Evolutionary conservation across 2,113 vertebrate species (phyloP).

Genomic region (Lipophrys pholis): DNA sequence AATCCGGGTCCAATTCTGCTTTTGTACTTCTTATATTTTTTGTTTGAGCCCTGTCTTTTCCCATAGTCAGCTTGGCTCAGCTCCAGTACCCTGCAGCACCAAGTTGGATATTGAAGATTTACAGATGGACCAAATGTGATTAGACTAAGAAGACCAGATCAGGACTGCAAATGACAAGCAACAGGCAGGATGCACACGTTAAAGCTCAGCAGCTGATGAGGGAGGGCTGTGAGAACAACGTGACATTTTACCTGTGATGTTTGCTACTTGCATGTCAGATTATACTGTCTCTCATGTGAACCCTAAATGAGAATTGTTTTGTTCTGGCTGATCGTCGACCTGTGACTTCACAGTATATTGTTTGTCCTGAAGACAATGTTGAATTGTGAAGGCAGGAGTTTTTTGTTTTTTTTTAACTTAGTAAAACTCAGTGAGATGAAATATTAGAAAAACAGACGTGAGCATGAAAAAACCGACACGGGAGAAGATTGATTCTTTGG

Average conservation of each 20-base stretch:
- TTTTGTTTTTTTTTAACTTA: not conserved
- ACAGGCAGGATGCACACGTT: no score
- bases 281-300: not conserved
- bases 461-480: not conserved
- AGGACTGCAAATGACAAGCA: no score
- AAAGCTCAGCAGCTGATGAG: no score
- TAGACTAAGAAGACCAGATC: no score
- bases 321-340: constrained; percentile 63
- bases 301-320: not conserved
- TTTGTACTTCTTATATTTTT: no score
- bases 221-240: no score
- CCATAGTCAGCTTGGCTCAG: no score
- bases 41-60: no score
- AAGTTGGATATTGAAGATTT: no score
- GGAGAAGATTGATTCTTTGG: not conserved
- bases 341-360: constrained; percentile 88
- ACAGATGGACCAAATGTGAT: no score
- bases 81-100: no score
- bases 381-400: constrained; percentile 74
- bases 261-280: not conserved
- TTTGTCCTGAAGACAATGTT: constrained; percentile 84
- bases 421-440: not conserved
- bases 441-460: not conserved
- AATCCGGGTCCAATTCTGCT: no score
- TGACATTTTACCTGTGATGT: not conserved